Conservation (phyloP, 2,888 invertebrate genomes). For the Acanthoscelides obtectus region DNA sequence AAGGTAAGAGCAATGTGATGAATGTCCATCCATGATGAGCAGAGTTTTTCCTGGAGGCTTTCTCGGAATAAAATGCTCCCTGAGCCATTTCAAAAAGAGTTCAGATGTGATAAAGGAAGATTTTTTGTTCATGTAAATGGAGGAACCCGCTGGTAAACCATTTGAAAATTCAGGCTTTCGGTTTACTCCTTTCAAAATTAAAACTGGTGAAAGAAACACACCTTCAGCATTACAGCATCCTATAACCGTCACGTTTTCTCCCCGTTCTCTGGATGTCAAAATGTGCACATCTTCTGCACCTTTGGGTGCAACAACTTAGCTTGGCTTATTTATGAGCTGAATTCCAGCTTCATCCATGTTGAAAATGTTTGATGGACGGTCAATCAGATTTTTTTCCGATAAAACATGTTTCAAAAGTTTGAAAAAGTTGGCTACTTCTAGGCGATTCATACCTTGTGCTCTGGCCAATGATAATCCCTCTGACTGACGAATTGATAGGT, state of each 20-base stretch:
- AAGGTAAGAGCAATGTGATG: slow-evolving; percentile 23
- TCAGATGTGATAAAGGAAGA: slow-evolving; percentile 19
- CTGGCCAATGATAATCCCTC: too few relatives aligned
- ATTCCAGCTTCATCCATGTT: too few relatives aligned
- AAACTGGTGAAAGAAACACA: slow-evolving; percentile 13
- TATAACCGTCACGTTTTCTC: slow-evolving; percentile 10
- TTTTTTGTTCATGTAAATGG: slow-evolving; percentile 20
- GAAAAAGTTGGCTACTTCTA: too few relatives aligned
- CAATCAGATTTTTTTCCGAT: too few relatives aligned
- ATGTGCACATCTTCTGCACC: slow-evolving; percentile 8
- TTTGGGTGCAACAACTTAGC: slow-evolving; percentile 9
- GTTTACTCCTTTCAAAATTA: slow-evolving; percentile 20
- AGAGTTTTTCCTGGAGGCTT: slow-evolving; percentile 30
- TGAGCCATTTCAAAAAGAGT: slow-evolving; percentile 17
- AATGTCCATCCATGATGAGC: slow-evolving; percentile 34
- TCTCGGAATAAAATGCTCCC: slow-evolving; percentile 26
- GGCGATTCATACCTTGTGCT: too few relatives aligned
- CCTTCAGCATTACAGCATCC: slow-evolving; percentile 15
- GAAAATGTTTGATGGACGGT: too few relatives aligned
- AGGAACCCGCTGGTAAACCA: slow-evolving; percentile 20
- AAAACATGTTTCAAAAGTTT: too few relatives aligned
- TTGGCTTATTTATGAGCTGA: slow-evolving; percentile 13
- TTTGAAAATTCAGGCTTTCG: slow-evolving; percentile 16
- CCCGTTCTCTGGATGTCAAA: slow-evolving; percentile 9
- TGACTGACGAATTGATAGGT: too few relatives aligned